phyloP scores from a whole-genome alignment of 2,888 invertebrate species.

The Agrypnus murinus region DNA sequence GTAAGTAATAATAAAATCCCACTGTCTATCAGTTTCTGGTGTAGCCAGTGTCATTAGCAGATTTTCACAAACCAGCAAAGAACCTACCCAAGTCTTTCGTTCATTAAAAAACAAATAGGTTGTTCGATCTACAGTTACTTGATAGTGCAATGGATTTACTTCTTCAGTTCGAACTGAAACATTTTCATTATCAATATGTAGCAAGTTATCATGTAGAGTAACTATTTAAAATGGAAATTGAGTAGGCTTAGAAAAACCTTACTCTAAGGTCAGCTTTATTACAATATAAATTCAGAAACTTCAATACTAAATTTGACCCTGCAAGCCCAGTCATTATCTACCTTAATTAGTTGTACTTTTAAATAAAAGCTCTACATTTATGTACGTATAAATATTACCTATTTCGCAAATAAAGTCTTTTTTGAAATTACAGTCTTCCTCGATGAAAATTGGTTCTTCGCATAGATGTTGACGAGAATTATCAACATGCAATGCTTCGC shows the following conservation, averaged over 20 bases:
- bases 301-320: too few species aligned
- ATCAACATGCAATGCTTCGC: conserved; percentile 1
- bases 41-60: conserved; percentile 8
- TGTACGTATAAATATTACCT: background rate
- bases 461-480: background rate
- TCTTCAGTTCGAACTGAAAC: background rate
- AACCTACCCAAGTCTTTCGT: background rate
- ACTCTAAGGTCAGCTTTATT: too few species aligned
- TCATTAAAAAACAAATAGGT: background rate
- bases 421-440: conserved; percentile 7
- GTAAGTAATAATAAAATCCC: conserved; percentile 1
- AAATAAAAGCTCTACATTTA: background rate
- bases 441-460: conserved; percentile 7
- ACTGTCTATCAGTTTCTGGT: conserved; percentile 5
- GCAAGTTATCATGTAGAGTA: too few species aligned
- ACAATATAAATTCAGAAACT: too few species aligned
- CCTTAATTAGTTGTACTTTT: background rate
- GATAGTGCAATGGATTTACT: background rate
- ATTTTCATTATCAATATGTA: background rate
- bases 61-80: background rate
- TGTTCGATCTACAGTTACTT: background rate
- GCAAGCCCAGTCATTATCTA: too few species aligned
- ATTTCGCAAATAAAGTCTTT: conserved; percentile 19
- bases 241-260: too few species aligned
- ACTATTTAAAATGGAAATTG: too few species aligned